A percentile compares a stretch with the other conserved stretches of the same genome.
Conservation (phyloP, 1,140 invertebrate species). For the Panagrolaimus sp. region DNA sequence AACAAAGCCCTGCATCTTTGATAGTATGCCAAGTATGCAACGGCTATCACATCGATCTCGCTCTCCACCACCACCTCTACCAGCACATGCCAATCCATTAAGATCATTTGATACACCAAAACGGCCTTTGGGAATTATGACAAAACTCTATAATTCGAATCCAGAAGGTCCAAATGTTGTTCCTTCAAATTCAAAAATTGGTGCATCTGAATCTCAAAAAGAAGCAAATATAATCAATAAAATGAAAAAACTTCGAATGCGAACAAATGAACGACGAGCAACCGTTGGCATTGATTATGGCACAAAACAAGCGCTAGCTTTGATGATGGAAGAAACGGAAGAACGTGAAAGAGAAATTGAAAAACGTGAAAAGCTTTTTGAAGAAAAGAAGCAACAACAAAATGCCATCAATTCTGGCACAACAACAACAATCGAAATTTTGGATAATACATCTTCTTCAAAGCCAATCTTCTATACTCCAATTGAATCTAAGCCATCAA, state of each 20-base stretch:
- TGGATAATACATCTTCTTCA: neutral
- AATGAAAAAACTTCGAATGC: neutral
- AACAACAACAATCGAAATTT: conserved; percentile 4
- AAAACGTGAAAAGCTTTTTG: neutral
- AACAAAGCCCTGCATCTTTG: neutral
- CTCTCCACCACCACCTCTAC: no score
- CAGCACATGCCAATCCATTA: no score
- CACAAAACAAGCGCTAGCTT: neutral
- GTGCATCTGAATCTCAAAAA: neutral
- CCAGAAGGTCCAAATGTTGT: no score
- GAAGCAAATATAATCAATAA: neutral
- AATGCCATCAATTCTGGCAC: neutral
- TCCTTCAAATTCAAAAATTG: neutral
- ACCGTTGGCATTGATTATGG: no score
- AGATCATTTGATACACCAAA: no score
- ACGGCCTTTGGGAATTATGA: no score
- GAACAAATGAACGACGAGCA: no score
- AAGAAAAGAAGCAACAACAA: conserved; percentile 8
- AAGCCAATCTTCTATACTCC: neutral
- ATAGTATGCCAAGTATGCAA: conserved; percentile 11
- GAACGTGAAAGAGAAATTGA: neutral
- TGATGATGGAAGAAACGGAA: neutral
- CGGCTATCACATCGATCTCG: neutral
- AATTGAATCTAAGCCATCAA: neutral
- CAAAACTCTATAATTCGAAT: no score